Base-by-base conservation (phyloP, 2,113 vertebrate species). In the Marcusenius ussheri region DNA sequence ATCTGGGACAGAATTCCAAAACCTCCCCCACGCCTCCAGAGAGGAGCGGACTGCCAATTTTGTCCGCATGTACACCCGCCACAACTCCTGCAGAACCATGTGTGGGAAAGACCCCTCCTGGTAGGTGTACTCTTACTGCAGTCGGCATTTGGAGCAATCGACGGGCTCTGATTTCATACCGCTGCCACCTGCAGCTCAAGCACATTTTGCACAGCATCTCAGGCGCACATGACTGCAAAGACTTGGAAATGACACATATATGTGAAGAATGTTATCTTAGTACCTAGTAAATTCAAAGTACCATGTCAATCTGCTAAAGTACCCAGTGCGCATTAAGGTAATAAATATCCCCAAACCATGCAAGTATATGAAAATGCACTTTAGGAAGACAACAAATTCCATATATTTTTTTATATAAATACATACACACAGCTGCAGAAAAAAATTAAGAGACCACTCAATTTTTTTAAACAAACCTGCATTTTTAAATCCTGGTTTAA, bases 81-180 rank as follows among this genome's bases (percentile, higher is more conserved):
- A 27, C 27, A 31, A 19, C 87, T 39, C 87, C 51, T 11, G 39
- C 53, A 88, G 87, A 66, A 17, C 35, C 35, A 88, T 51, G 89
- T 53, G 89, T 51, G 83, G 87, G 90, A 92, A 85, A 89, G 91
- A 90, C 89, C 91, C 83, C n/a, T 47, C 50, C 47, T 83, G 88
- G 91, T 90, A 93, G 91, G 90, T 93, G 90, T 74, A 51, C 58
- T 84, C 27, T 66, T 93, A 91, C 90, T 83, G 89, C 85, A 31
- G 77, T 91, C 91, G 90, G 90, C 91, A 90, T 49, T 88, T 88
- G 46, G 83, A 66, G 27, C n/a, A 62, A 88, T 1, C 49, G n/a
- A 51, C 17, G 15, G 51, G 88, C 77, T 62, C 74, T 80, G n/a
- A 83, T 85, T 90, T 88, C 85, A 89, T 80, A 74, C 21, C 49